Evolutionary conservation across 1,140 invertebrate species (phyloP), one percentile per base, ranked within the genome.

Genomic region (Scaptomyza montana): DNA sequence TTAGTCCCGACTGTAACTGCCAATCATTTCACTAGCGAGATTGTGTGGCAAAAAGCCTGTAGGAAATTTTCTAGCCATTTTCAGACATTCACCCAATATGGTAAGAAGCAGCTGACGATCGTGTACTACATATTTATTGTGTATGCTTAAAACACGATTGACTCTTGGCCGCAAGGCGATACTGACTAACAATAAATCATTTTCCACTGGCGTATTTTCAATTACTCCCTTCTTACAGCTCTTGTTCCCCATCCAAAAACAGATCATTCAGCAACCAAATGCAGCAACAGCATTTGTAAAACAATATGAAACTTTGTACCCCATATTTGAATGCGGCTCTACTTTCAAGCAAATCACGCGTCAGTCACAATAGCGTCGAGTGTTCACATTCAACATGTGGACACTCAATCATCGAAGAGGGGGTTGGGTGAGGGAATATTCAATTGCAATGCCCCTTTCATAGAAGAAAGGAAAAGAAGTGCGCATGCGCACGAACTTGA

Each of bases 1-100:
- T 43, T 47, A 51, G 49, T 45, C 59, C 21, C 21, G 12, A 57
- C 10, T 19, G 45, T 54, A 49, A 47, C 25, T 54, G 61, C 33
- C 54, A 67, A 67, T 67, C 77, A 78, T 66, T 75, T 76, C 51
- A 28, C 67, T 61, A 28, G 54, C 70, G 46, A 36, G 33, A 50
- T 73, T 57, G 73, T 55, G 68, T 68, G 68, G 65, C 66, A 51
- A 79, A 79, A 77, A 63, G 21, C 59, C 80, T 53, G 77, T 64
- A 72, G 77, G 63, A 77, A 74, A 82, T 82, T 74, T 78, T 30
- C 80, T 80, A 47, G 45, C 80, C 81, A 74, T 78, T 86, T 80
- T 68, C 49, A 62, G 81, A 49, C 21, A 49, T 59, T 46, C 56
- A 33, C 56, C 69, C 56, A 65, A 72, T 71, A 86, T 71, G 80